Percentiles rank a stretch among this genome's conserved stretches.
Evolutionary conservation across 2,797 vertebrate species (phyloP).

Genomic region (Ispidina picta): DNA sequence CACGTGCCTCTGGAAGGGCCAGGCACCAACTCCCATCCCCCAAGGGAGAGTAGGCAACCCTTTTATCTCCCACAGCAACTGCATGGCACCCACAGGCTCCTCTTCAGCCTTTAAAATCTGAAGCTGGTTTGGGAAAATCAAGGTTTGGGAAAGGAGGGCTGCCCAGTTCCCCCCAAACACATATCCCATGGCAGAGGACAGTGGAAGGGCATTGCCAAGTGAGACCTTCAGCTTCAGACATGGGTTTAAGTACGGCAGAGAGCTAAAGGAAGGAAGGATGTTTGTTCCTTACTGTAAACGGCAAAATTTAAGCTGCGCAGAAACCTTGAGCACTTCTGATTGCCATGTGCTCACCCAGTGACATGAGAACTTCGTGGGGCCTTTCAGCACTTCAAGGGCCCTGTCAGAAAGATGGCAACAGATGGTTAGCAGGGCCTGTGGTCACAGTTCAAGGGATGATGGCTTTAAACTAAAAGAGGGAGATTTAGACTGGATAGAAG

Average conservation of each 20-base stretch:
- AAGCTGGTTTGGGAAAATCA: neutral
- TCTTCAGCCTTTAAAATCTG: neutral
- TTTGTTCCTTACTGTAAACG: neutral
- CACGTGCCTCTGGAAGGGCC: rapidly evolving
- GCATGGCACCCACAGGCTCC: rapidly evolving
- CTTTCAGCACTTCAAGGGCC: too few species aligned
- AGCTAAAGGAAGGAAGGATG: neutral
- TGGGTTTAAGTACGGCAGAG: neutral
- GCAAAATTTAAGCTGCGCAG: neutral
- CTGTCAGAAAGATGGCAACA: neutral
- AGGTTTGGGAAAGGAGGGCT: neutral
- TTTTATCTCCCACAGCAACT: neutral
- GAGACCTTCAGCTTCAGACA: neutral
- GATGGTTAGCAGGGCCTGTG: neutral
- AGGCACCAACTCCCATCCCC: neutral
- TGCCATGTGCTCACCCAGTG: rapidly evolving
- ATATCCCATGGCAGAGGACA: rapidly evolving
- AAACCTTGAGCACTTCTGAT: neutral
- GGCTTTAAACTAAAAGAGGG: neutral
- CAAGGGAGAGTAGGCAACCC: neutral
- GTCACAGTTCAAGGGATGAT: neutral
- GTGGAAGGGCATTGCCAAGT: rapidly evolving
- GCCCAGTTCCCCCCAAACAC: too few species aligned
- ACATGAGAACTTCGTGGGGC: neutral
- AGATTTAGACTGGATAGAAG: neutral